Evolutionary conservation across 2,797 vertebrate genomes (phyloP).

Genomic region (Morus bassanus): DNA sequence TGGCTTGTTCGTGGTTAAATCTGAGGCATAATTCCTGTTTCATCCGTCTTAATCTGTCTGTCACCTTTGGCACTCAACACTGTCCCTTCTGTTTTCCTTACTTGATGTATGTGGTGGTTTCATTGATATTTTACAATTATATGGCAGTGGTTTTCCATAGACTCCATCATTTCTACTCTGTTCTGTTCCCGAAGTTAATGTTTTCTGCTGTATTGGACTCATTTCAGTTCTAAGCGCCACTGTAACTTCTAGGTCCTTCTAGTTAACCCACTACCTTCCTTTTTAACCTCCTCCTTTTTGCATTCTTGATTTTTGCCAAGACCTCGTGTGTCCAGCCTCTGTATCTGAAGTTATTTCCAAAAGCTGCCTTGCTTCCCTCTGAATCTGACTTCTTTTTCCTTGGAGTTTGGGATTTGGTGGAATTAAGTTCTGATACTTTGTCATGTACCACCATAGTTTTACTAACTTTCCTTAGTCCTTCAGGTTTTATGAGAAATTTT

Average conservation of each 20-base stretch:
- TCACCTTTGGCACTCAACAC: neutral
- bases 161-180: neutral
- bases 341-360: neutral
- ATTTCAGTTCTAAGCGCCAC: neutral
- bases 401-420: neutral
- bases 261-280: neutral
- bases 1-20: neutral
- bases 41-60: neutral
- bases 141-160: neutral
- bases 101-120: neutral
- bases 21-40: neutral
- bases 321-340: neutral
- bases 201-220: neutral
- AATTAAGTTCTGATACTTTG: neutral
- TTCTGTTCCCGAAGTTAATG: neutral
- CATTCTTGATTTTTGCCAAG: neutral
- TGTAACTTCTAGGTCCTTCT: neutral
- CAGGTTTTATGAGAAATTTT: neutral
- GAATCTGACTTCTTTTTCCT: neutral
- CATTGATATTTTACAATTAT: neutral
- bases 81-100: neutral
- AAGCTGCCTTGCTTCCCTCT: neutral
- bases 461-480: neutral
- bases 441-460: neutral
- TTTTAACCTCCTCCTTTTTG: neutral